Evolutionary conservation across 1,140 invertebrate genomes (phyloP).

Genomic region (Temnothorax nylanderi): DNA sequence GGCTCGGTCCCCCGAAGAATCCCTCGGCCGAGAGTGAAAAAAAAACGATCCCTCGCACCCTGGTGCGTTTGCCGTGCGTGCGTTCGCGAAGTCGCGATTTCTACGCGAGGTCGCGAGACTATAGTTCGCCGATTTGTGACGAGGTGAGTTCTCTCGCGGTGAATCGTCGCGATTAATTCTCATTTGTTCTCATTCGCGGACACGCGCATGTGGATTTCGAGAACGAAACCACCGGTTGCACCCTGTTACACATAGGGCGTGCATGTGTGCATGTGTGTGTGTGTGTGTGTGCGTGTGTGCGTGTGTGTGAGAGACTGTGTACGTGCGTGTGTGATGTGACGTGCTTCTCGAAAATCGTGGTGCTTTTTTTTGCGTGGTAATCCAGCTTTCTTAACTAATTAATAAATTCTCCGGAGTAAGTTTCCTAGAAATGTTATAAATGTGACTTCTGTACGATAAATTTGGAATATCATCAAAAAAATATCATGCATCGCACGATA

Average conservation of each 20-base stretch:
- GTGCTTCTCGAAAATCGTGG: conserved; percentile 33
- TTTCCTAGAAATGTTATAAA: background rate
- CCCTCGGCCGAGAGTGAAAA: background rate
- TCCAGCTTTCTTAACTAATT: background rate
- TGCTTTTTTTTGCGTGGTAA: conserved; percentile 2
- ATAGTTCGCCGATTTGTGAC: background rate
- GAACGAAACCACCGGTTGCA: conserved; percentile 45
- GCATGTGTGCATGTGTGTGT: background rate
- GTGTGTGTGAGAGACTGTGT: background rate
- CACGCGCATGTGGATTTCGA: background rate
- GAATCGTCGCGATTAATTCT: conserved; percentile 2
- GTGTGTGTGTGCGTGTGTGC: background rate
- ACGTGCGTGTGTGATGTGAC: conserved; percentile 35
- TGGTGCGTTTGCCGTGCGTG: background rate
- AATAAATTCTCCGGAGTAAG: background rate
- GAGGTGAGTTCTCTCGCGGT: conserved; percentile 10
- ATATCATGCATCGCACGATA: background rate
- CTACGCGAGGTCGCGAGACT: background rate
- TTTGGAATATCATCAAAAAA: background rate
- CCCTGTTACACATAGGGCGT: conserved; percentile 15
- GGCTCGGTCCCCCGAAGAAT: conserved; percentile 63
- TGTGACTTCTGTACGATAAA: background rate
- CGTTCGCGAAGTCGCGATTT: background rate
- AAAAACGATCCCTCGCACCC: conserved; percentile 26
- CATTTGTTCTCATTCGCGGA: background rate